These are phyloP conservation scores for Hemitrygon akajei DNA, from an alignment of 2,797 vertebrate genomes.

Conservation along the genomic window DNA sequence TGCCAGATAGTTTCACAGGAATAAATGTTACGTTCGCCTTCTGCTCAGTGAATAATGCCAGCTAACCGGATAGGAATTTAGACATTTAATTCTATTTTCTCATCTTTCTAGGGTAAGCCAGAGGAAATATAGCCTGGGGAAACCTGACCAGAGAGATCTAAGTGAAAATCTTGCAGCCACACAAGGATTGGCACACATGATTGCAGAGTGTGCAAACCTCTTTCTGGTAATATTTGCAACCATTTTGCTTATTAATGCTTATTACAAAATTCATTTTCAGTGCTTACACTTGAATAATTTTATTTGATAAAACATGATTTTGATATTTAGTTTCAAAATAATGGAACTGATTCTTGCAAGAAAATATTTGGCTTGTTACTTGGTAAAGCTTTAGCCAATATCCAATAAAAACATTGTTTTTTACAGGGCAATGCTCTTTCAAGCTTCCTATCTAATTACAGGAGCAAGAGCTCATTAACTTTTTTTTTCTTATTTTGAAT, in stretches of 20 bases:
- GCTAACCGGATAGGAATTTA: neutral
- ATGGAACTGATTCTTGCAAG: neutral
- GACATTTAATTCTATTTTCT: neutral
- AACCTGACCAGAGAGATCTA: slow-evolving; percentile 76
- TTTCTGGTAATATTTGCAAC: slow-evolving; percentile 55
- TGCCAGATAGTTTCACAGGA: neutral
- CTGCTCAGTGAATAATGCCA: neutral
- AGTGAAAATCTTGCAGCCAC: slow-evolving; percentile 78
- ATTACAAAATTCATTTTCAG: neutral
- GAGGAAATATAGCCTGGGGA: slow-evolving; percentile 74
- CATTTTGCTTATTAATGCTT: neutral
- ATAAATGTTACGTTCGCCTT: neutral
- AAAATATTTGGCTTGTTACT: neutral
- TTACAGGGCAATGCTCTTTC: neutral
- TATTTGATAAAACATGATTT: neutral
- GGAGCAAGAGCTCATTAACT: neutral
- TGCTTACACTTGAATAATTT: neutral
- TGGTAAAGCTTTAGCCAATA: neutral
- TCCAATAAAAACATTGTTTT: neutral
- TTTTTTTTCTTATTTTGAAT: neutral
- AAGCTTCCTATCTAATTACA: neutral
- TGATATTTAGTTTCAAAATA: neutral
- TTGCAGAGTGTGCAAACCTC: slow-evolving; percentile 65
- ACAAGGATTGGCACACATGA: slow-evolving; percentile 76
- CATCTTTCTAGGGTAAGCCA: slow-evolving; percentile 55